Base-by-base conservation (phyloP, 53 echinoderm and acorn worm genomes). In the Zoroaster sp. region DNA sequence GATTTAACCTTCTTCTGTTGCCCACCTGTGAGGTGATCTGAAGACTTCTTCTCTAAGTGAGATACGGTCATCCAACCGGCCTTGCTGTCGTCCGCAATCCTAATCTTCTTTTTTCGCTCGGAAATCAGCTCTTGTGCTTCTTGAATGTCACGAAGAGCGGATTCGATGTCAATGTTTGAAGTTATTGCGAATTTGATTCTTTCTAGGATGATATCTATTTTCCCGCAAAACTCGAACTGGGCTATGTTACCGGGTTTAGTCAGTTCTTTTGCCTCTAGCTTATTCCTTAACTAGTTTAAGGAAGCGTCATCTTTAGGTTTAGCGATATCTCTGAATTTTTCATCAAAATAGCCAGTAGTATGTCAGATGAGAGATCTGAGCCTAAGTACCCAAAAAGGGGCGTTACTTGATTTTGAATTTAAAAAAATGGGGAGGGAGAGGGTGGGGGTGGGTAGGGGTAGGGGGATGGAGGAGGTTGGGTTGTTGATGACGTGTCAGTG, bases 171-270 rank as follows among this genome's bases (percentile, higher is more conserved):
- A 2, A 4, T 3, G 0, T 31, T 54, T 35, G 52, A 11, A 2
- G 17, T 35, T 2, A 78, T 0, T 3, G 78, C 78, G 14, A 35
- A 4, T 18, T 78, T 52, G 10, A 37, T 53, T 10, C 53, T 78
- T 1, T 54, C 18, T 6, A 53, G 3, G 4, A 23, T 4, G 17
- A 52, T 74, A 21, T 74, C 45, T 23, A 74, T 10, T 28, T 74
- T 45, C 25, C 74, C 74, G 45, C 74, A 43, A 32, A 77, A 77
- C 18, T 77, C 53, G 17, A 51, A 77, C 21, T 77, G 77, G 13
- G 47, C 77, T 2, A 51, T 9, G 17, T 77, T 77, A 31, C 77
- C 53, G 10, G 77, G 77, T 49, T 31, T 77, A 3, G 17, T 20
- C 2, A 52, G 52, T 4, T 52, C 52, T 5, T 52, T 52, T 0